Evolutionary conservation across 2,888 invertebrate genomes (phyloP), one percentile per base, ranked within the genome.

Genomic region (Tenthredo livida): DNA sequence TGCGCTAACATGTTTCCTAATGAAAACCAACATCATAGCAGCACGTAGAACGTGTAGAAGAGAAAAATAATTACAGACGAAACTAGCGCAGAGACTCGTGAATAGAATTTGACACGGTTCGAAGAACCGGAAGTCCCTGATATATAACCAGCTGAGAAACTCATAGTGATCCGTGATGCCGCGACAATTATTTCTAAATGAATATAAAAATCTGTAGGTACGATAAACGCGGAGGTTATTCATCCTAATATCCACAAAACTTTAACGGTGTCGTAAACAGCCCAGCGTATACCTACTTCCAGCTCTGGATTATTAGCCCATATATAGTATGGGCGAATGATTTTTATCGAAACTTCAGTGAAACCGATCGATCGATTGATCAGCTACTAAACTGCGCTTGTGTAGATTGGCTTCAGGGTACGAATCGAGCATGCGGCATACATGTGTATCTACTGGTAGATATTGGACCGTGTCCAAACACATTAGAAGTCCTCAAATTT

Each of bases 201-300:
- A 78, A 78, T 78, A 78, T 78, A 78, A 78, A 78, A 78, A 50
- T 50, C 50, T 29, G 4, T 37, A 29, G n/a, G n/a, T 29, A 17
- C 21, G 58, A 78, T 77, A 78, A 58, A 61, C 78, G 75, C 72
- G 21, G 5, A 37, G 37, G 61, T 78, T 40, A 61, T 78, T 78
- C 21, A 40, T 4, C 21, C 58, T 78, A 58, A 78, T 78, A 58
- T 58, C 54, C 33, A 58, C 25, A 58, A 58, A 78, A 78, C 7
- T 58, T 78, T 78, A 50, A 58, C 61, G 50, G 50, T 50, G 50
- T 50, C 75, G 50, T 75, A 50, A 75, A 47, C 75, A 72, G 72
- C n/a, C n/a, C 37, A 21, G 72, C 40, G 3, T 37, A 67, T 15
- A 65, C 25, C n/a, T n/a, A 33, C 65, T 25, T 61, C 21, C 10